These are phyloP conservation scores for Lanius collurio DNA, from an alignment of 2,113 vertebrate genomes.

Conservation along the genomic window DNA sequence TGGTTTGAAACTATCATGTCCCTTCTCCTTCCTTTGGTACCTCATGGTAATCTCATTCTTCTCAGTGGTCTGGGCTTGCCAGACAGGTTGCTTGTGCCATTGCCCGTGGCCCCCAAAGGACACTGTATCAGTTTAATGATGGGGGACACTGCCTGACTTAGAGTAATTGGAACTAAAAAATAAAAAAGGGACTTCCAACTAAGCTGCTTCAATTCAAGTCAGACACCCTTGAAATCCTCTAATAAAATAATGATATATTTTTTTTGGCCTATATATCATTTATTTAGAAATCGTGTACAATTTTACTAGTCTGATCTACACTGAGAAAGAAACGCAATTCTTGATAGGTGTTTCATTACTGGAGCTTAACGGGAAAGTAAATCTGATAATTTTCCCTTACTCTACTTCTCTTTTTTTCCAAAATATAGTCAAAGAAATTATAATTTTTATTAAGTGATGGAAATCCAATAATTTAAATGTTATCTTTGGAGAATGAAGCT, in stretches of 20 bases:
- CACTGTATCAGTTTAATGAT: neutral
- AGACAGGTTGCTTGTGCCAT: neutral
- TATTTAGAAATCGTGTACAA: neutral
- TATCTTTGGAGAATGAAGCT: neutral
- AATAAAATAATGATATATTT: neutral
- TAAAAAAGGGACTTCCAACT: neutral
- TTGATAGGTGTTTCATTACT: neutral
- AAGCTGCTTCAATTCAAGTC: neutral
- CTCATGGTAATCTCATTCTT: neutral
- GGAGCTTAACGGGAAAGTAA: neutral
- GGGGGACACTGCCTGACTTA: neutral
- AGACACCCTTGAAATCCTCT: neutral
- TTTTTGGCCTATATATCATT: neutral
- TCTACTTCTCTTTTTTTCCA: neutral
- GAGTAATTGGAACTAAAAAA: neutral
- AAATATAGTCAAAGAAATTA: neutral
- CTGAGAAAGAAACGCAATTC: neutral
- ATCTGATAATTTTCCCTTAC: neutral
- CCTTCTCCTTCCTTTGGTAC: neutral
- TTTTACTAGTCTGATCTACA: neutral
- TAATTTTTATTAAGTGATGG: neutral
- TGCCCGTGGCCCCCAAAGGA: neutral
- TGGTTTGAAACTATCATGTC: neutral
- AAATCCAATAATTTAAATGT: neutral
- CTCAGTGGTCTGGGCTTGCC: neutral